Base-by-base conservation (phyloP, 2,888 invertebrate species). In the Cybosia mesomella region DNA sequence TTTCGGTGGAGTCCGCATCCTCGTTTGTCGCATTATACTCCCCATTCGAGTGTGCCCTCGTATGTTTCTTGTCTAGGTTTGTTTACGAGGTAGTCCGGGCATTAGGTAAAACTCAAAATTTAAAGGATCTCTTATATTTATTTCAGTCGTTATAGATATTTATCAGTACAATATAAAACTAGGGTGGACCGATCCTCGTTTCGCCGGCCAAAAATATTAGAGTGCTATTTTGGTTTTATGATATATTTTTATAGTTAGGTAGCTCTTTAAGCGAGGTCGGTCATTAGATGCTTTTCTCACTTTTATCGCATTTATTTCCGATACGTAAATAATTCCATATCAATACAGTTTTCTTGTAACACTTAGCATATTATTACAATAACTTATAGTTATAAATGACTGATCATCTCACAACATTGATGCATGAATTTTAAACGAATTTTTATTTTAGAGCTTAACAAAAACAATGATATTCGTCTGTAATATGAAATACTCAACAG, bases 91-190 rank as follows among this genome's bases (percentile, higher is more conserved):
- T 67, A 70, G 70, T 77, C 77, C 79, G 84, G 83, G 83, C 82
- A 83, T 85, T 87, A 85, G 81, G 70, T 83, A 80, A 74, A 71
- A 82, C 80, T 83, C 82, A 78, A 85, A 86, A 84, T 82, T 83
- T 68, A 80, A 85, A 84, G 80, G 90, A 90, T 90, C 90, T 90
- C 90, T 84, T 81, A 78, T 81, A 81, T 81, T 86, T 84, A 58
- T 58, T 80, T 82, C 83, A 79, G 80, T 78, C 57, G 74, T 73
- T 79, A 71, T 72, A 77, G 70, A 74, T 63, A 54, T 74, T 74
- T 80, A 74, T 77, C 76, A 77, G 75, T 82, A 82, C 77, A 75
- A 77, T 79, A 71, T 70, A 69, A 68, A 70, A 74, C 59, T 72
- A 72, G 58, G 73, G 68, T 68, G 79, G 68, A 66, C 60, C 68